Conservation (phyloP, 2,113 vertebrate species). For the Mirza zaza region DNA sequence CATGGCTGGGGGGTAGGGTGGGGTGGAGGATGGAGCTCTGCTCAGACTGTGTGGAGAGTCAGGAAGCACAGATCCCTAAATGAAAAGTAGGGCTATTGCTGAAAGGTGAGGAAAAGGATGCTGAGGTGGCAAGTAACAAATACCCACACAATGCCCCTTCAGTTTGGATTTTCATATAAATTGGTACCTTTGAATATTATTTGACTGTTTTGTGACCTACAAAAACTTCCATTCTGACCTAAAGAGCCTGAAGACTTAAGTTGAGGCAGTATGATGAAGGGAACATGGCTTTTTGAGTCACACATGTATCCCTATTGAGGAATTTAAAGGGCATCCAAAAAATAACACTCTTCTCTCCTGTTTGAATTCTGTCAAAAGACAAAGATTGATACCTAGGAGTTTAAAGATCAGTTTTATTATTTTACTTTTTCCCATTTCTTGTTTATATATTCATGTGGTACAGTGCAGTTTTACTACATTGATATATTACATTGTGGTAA, state of each 20-base stretch:
- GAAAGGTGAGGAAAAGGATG: background rate
- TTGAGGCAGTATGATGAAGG: background rate
- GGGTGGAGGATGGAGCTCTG: background rate
- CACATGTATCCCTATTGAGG: background rate
- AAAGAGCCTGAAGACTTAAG: background rate
- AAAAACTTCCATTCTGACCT: background rate
- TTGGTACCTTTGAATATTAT: background rate
- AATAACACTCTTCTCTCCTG: background rate
- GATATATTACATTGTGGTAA: no score
- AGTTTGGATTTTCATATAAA: background rate
- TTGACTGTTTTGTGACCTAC: background rate
- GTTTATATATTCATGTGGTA: no score
- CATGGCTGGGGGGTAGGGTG: background rate
- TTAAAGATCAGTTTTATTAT: conserved; percentile 26
- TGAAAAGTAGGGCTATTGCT: background rate
- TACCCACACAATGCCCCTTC: background rate
- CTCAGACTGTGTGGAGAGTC: background rate
- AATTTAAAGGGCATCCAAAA: background rate
- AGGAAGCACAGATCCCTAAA: background rate
- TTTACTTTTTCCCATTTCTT: no score
- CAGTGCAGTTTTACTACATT: no score
- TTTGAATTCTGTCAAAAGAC: background rate
- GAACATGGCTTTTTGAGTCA: background rate
- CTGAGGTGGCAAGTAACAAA: background rate
- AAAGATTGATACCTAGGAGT: background rate